A percentile compares a stretch with the other conserved stretches of the same genome.
phyloP scores from a whole-genome alignment of 2,888 invertebrate species.

The Brachypterus glaber region DNA sequence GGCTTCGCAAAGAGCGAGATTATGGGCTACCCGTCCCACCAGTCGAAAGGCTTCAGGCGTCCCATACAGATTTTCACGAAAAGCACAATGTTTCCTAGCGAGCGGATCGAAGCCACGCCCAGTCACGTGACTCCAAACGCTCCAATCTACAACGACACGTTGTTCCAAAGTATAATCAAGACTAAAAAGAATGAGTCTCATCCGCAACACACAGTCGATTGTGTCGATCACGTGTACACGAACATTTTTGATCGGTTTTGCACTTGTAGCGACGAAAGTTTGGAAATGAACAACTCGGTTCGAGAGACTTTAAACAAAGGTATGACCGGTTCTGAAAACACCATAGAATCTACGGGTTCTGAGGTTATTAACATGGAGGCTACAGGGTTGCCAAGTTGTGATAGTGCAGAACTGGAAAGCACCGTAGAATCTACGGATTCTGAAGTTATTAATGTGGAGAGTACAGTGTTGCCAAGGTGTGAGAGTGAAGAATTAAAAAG shows the following conservation, averaged over 20 bases:
- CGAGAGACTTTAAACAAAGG: too few species aligned
- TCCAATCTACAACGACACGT: slow-evolving; percentile 18
- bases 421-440: too few species aligned
- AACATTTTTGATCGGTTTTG: slow-evolving; percentile 24
- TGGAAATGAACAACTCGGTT: too few species aligned
- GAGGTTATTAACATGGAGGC: too few species aligned
- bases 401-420: too few species aligned
- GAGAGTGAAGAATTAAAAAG: too few species aligned
- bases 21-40: slow-evolving; percentile 65
- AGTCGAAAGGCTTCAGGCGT: slow-evolving; percentile 79
- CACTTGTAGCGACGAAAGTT: too few species aligned
- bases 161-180: slow-evolving; percentile 20
- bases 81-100: slow-evolving; percentile 41
- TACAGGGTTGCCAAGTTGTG: too few species aligned
- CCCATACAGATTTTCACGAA: slow-evolving; percentile 56
- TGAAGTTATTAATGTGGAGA: too few species aligned
- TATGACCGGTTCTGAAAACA: too few species aligned
- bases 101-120: slow-evolving; percentile 33
- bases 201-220: slow-evolving; percentile 15
- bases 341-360: too few species aligned
- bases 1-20: slow-evolving; percentile 87
- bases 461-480: too few species aligned
- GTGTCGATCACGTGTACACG: slow-evolving; percentile 28
- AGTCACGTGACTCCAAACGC: slow-evolving; percentile 24
- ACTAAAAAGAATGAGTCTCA: slow-evolving; percentile 27